Evolutionary conservation across 2,888 invertebrate species (phyloP).

Genomic region (Stenurella melanura): DNA sequence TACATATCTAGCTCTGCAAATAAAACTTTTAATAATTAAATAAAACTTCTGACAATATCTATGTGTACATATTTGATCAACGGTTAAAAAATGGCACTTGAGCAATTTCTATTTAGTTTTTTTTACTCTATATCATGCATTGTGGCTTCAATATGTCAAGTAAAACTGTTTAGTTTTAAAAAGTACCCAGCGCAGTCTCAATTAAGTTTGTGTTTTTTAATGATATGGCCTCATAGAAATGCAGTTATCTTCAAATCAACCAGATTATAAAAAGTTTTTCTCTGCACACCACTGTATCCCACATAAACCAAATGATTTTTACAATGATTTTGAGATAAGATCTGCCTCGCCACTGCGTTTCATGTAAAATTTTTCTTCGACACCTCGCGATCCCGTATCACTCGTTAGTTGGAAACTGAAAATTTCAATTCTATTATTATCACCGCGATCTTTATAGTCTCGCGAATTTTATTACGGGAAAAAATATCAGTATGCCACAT

Average conservation of each 20-base stretch:
- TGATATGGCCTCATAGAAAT: background rate
- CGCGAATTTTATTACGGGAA: slow-evolving; percentile 45
- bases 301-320: slow-evolving; percentile 49
- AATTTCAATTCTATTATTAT: slow-evolving; percentile 54
- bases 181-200: background rate
- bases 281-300: slow-evolving; percentile 38
- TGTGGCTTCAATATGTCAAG: too few species aligned
- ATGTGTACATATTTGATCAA: too few species aligned
- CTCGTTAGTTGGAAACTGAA: slow-evolving; percentile 55
- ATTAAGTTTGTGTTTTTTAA: background rate
- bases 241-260: background rate
- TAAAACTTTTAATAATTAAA: too few species aligned
- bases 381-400: slow-evolving; percentile 54
- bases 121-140: too few species aligned
- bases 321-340: slow-evolving; percentile 41
- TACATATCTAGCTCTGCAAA: too few species aligned
- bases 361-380: slow-evolving; percentile 49
- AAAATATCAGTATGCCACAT: slow-evolving; percentile 27
- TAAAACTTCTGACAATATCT: too few species aligned
- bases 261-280: background rate
- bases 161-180: background rate
- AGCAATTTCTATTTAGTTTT: too few species aligned
- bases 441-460: slow-evolving; percentile 49
- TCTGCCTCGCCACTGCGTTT: slow-evolving; percentile 47
- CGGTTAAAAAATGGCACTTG: too few species aligned